Base-by-base conservation (phyloP, 2,888 invertebrate species). In the Notocelia uddmanniana region DNA sequence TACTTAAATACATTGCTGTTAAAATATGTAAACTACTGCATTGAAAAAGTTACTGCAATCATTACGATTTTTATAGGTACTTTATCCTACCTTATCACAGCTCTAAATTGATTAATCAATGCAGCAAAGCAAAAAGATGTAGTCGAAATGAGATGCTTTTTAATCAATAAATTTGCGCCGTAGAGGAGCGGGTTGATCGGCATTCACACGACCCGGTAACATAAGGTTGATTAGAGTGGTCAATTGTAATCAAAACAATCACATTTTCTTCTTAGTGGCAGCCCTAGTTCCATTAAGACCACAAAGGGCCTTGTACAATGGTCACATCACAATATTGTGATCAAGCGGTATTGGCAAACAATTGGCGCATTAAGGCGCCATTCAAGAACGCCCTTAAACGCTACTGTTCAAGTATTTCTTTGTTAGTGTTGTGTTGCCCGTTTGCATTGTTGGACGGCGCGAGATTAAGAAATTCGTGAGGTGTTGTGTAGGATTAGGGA, bases 321-420 rank as follows among this genome's bases (percentile, higher is more conserved):
- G 81, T 74, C 73, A 73, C 78, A 79, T 82, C 81, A 84, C 83
- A 86, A 87, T 84, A 85, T 87, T 86, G 82, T 81, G 86, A 85
- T 82, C 80, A 79, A 77, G 75, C 74, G 68, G 79, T 82, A 82
- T 85, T 79, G 81, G 76, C 82, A 83, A 85, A 89, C 88, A 88
- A 89, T 88, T 81, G 84, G 75, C 85, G 86, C 83, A 83, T 88
- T 87, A 87, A 77, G 75, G 77, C 76, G 76, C 78, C 79, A 80
- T 81, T 79, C 77, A 79, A 75, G 76, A 76, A 76, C 69, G 73
- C 72, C 73, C 76, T 79, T 75, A 75, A 76, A 77, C 70, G 84
- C 82, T 83, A 81, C 84, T 83, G 82, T 82, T 76, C 74, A 75
- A 75, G 72, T 73, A 63, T 70, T 76, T 80, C 81, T 85, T 83